Base-by-base conservation (phyloP, 2,888 invertebrate species). In the Cerastoderma edule region DNA sequence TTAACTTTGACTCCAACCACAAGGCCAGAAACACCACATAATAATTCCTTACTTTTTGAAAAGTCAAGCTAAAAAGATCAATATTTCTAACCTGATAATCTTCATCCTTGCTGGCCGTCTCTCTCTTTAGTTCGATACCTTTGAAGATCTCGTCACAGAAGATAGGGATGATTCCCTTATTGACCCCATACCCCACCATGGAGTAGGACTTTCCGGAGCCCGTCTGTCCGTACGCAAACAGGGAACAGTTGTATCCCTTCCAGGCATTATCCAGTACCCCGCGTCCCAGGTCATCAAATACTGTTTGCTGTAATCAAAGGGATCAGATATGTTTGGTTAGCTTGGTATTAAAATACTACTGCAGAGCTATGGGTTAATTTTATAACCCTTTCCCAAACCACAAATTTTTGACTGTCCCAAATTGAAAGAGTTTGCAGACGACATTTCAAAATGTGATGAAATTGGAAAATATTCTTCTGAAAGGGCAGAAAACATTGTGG, bases 221-320 rank as follows among this genome's bases (percentile, higher is more conserved):
- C 3, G 92, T 92, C 83, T 92, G 92, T 10, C 92, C 92, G 78
- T 91, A 91, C n/a, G 91, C 92, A 84, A 91, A 91, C 75, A 92
- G 76, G 0, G 91, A 89, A 67, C 89, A 90, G 81, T 92, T 91
- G 86, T 90, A 92, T 5, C 92, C 92, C 57, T 90, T 88, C 90
- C 91, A 91, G 0, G 91, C 89, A 85, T 92, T 92, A 60, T 88
- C 89, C 65, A 92, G 72, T n/a, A 92, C 89, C n/a, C 91, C 91
- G 32, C 78, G 75, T 10, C 91, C 92, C 24, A 91, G 84, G 71
- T 92, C 91, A 73, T 89, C 77, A 78, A 91, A 92, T 16, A 91
- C 90, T 60, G 71, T 83, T 83, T 85, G 80, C 89, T 91, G 84
- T 27, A 72, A 77, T 24, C 10, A 44, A 16, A 72, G 4, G 50